Conservation (phyloP, 2,797 vertebrate genomes). For the Otus scops region DNA sequence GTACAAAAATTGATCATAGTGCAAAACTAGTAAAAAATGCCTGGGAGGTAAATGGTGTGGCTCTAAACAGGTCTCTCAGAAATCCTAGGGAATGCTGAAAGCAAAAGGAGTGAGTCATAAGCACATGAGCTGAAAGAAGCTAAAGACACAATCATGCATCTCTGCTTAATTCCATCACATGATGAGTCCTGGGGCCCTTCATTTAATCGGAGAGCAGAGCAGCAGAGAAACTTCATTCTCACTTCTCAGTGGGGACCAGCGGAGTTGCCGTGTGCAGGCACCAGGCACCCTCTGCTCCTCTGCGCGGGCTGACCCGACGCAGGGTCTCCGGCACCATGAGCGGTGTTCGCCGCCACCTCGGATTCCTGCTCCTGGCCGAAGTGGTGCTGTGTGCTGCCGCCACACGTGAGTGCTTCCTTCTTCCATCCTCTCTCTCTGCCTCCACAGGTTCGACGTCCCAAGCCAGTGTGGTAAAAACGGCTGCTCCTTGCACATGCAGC, state of each 20-base stretch:
- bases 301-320: accelerated
- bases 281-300: background rate
- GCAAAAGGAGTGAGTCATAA: slow-evolving; percentile 77
- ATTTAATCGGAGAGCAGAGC: slow-evolving; percentile 62
- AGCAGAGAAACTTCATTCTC: background rate
- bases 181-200: slow-evolving; percentile 74
- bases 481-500: accelerated
- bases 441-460: accelerated
- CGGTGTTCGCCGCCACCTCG: background rate
- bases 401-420: slow-evolving; percentile 83
- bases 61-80: slow-evolving; percentile 55
- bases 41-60: slow-evolving; percentile 34
- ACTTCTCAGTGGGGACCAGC: background rate
- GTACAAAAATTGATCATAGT: slow-evolving; percentile 3
- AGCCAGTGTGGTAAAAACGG: accelerated
- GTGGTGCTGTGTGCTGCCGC: slow-evolving; percentile 62
- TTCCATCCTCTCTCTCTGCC: background rate
- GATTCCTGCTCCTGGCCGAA: slow-evolving; percentile 63
- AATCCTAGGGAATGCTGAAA: slow-evolving; percentile 62
- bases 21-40: slow-evolving; percentile 29
- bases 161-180: slow-evolving; percentile 91
- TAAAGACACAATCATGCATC: slow-evolving; percentile 80
- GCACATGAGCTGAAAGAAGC: slow-evolving; percentile 77
- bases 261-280: background rate
- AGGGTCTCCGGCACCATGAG: slow-evolving; percentile 68